A percentile compares a stretch with the other conserved stretches of the same genome.
Evolutionary conservation across 1,140 invertebrate genomes (phyloP).

Genomic region (Drosophila ogumai): DNA sequence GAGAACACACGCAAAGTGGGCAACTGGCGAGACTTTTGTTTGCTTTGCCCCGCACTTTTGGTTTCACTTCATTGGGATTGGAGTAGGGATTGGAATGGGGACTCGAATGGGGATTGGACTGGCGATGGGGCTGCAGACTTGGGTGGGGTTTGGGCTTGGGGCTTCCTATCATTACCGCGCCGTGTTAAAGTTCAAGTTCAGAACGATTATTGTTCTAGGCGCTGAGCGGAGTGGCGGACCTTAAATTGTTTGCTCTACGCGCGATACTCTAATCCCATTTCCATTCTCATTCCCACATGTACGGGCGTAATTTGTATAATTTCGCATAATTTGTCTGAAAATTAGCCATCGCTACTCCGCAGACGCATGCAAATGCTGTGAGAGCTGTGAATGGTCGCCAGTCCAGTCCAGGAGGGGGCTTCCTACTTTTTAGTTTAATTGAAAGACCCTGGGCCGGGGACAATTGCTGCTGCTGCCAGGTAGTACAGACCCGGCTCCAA

Average conservation of each 20-base stretch:
- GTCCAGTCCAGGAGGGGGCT: conserved; percentile 13
- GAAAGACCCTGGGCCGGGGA: conserved; percentile 43
- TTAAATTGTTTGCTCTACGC: conserved; percentile 43
- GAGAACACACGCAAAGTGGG: conserved; percentile 81
- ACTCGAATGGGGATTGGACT: background rate
- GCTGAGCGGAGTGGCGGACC: background rate
- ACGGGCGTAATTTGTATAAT: conserved; percentile 68
- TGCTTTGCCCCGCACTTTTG: conserved; percentile 70
- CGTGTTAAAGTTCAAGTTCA: conserved; percentile 81
- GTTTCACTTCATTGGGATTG: conserved; percentile 69
- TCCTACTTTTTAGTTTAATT: conserved; percentile 59
- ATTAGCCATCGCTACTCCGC: conserved; percentile 43
- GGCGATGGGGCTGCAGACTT: background rate
- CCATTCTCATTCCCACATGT: conserved; percentile 44
- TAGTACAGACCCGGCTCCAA: conserved; percentile 16
- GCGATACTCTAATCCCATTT: conserved; percentile 50
- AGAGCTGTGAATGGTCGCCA: conserved; percentile 29
- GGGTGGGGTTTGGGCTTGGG: conserved; percentile 9
- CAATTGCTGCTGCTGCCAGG: conserved; percentile 42
- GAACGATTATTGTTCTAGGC: conserved; percentile 65
- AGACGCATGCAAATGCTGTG: conserved; percentile 45
- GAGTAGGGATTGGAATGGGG: background rate
- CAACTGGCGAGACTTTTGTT: conserved; percentile 68
- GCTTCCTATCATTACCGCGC: conserved; percentile 52
- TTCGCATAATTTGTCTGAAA: conserved; percentile 67